phyloP scores from a whole-genome alignment of 1,140 invertebrate genomes.

The Marisa cornuarietis region DNA sequence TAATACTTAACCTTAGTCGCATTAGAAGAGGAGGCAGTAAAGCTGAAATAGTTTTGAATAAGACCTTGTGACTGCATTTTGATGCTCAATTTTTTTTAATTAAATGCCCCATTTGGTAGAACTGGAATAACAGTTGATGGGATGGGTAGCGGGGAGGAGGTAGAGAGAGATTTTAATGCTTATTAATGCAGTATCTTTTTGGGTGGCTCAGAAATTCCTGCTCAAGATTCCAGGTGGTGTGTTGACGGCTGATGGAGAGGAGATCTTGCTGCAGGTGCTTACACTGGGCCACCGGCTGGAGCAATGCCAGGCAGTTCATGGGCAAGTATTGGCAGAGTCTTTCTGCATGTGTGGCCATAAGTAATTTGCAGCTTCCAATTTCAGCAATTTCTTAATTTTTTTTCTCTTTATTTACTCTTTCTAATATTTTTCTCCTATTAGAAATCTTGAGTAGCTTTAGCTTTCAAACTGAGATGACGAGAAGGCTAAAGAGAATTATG shows the following conservation, averaged over 20 bases:
- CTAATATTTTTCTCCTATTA: background rate
- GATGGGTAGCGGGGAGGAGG: too few species aligned
- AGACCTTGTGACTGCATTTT: too few species aligned
- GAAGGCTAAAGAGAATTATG: too few species aligned
- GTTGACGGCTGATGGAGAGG: conserved; percentile 89
- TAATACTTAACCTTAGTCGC: too few species aligned
- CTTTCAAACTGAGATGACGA: too few species aligned
- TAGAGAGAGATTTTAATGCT: too few species aligned
- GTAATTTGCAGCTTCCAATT: background rate
- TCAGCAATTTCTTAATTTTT: background rate
- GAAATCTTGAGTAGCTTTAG: background rate
- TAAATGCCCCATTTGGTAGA: too few species aligned
- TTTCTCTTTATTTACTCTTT: background rate
- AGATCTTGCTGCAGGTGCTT: conserved; percentile 88
- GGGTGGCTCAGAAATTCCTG: conserved; percentile 78
- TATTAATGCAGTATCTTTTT: too few species aligned
- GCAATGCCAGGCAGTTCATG: conserved; percentile 90
- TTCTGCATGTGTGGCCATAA: background rate
- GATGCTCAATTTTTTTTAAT: too few species aligned
- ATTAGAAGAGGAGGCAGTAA: too few species aligned
- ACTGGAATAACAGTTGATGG: too few species aligned
- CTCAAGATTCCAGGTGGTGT: conserved; percentile 96
- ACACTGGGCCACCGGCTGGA: conserved; percentile 76
- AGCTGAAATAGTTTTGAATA: too few species aligned
- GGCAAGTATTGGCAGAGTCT: conserved; percentile 70